Conservation (phyloP, 2,113 vertebrate genomes). For the Psephotus haematonotus region DNA sequence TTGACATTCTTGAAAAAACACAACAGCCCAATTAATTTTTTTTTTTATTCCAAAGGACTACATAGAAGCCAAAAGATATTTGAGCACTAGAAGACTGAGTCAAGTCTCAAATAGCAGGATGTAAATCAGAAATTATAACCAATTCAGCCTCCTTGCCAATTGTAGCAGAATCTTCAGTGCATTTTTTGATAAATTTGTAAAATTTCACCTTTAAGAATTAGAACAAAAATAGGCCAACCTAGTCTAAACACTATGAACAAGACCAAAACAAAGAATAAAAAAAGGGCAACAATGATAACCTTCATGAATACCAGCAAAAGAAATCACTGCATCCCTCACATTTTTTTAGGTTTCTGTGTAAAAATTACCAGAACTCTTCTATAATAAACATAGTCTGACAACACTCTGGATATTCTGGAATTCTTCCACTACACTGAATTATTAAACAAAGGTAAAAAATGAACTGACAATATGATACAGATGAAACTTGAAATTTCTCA, state of each 20-base stretch:
- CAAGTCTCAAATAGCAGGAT: neutral
- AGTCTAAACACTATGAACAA: neutral
- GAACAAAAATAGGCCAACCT: neutral
- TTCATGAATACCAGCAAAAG: neutral
- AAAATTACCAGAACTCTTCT: neutral
- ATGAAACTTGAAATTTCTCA: neutral
- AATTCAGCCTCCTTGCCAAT: neutral
- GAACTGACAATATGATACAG: neutral
- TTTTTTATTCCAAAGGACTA: neutral
- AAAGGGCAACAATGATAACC: neutral
- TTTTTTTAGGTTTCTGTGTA: neutral
- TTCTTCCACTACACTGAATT: neutral
- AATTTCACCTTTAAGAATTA: neutral
- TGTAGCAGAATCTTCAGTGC: neutral
- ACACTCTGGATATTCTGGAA: neutral
- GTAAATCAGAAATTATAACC: neutral
- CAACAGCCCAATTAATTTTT: neutral
- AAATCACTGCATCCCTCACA: neutral
- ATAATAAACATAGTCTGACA: neutral
- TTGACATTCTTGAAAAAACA: neutral
- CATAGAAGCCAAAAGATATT: neutral
- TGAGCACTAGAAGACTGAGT: neutral
- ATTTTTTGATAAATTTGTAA: neutral
- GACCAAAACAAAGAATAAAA: neutral
- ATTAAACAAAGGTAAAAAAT: conserved; percentile 1